Percentiles rank a stretch among this genome's conserved stretches.
Evolutionary conservation across 2,113 vertebrate genomes (phyloP).

Genomic region (Anthoscopus minutus): DNA sequence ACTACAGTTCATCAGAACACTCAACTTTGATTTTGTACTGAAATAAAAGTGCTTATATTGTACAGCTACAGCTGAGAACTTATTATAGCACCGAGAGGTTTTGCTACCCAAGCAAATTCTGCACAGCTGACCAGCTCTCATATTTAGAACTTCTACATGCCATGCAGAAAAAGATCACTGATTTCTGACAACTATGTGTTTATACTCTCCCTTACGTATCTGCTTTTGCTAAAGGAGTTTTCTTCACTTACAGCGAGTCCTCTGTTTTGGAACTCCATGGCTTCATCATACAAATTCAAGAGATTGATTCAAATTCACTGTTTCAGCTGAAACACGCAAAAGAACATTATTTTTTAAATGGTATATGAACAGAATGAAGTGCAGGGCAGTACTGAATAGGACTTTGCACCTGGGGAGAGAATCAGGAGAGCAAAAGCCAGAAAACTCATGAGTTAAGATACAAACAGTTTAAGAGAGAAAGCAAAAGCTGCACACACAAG

Average conservation of each 20-base stretch:
- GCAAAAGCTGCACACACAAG: not conserved
- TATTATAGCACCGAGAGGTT: not conserved
- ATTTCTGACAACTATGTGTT: not conserved
- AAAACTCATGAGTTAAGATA: not conserved
- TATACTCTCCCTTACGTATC: not conserved
- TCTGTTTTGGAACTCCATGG: not conserved
- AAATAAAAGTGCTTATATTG: not conserved
- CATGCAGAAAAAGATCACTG: not conserved
- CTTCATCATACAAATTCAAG: not conserved
- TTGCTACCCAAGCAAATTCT: not conserved
- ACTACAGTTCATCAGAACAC: not conserved
- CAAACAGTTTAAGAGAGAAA: not conserved
- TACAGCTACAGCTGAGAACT: not conserved
- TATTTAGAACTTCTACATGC: not conserved
- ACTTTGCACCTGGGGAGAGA: fast-evolving
- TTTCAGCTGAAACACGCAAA: not conserved
- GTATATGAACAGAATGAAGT: not conserved
- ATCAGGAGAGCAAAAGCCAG: not conserved
- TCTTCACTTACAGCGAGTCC: not conserved
- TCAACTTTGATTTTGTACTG: not conserved
- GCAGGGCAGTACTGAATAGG: not conserved
- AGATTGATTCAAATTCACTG: not conserved
- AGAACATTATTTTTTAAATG: not conserved
- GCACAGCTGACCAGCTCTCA: not conserved
- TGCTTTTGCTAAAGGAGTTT: not conserved